Conservation (phyloP, 2,113 vertebrate genomes). For the Hyla sarda region DNA sequence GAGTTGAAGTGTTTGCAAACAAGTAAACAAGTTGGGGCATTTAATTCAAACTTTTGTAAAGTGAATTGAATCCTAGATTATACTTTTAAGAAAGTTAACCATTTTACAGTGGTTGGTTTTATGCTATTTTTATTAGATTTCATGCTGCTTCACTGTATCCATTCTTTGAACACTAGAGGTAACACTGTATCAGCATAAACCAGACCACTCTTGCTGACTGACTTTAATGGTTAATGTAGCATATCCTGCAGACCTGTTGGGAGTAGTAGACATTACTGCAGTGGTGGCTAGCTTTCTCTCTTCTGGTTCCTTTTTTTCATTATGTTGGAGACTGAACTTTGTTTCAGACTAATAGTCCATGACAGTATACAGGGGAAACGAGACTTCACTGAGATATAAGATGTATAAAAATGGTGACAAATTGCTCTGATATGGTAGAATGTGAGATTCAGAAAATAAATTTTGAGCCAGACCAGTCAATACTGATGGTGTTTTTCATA, state of each 20-base stretch:
- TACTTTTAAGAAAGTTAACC: constrained; percentile 35
- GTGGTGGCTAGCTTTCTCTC: constrained; percentile 44
- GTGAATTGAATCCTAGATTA: constrained; percentile 4
- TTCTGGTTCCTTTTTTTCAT: constrained; percentile 51
- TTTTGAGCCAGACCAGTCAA: constrained; percentile 54
- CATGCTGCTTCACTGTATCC: constrained; percentile 35
- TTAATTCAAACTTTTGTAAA: constrained; percentile 4
- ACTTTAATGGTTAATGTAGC: constrained; percentile 60
- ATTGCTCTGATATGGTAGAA: constrained; percentile 57
- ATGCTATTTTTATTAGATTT: constrained; percentile 37
- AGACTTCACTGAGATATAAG: constrained; percentile 58
- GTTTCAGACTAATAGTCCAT: constrained; percentile 60
- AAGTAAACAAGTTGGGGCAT: not conserved
- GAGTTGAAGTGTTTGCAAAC: not conserved
- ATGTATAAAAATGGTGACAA: constrained; percentile 60
- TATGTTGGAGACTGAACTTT: constrained; percentile 59
- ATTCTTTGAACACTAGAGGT: constrained; percentile 39
- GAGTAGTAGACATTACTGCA: constrained; percentile 53
- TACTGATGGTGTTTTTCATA: constrained; percentile 58
- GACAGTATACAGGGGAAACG: constrained; percentile 57
- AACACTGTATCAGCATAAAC: constrained; percentile 57
- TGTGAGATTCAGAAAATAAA: constrained; percentile 54
- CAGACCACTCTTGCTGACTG: constrained; percentile 47
- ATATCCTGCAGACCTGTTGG: constrained; percentile 53
- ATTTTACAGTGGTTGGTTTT: constrained; percentile 41